These are phyloP conservation scores for Microcebus murinus DNA, from an alignment of 2,113 vertebrate genomes.

Conservation along the genomic window DNA sequence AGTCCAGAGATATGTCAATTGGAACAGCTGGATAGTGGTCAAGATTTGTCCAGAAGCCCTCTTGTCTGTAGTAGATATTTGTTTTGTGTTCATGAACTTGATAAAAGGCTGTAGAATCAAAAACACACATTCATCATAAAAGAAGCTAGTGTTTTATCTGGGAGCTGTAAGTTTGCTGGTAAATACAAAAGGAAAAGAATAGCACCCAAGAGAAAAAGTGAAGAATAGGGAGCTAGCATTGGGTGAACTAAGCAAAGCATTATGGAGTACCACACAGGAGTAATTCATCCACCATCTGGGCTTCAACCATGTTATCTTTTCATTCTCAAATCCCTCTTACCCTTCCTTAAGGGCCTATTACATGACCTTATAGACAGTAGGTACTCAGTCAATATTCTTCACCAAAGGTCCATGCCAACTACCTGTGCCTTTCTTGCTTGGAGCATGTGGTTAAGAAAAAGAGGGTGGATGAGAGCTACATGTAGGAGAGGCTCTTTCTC, in stretches of 20 bases:
- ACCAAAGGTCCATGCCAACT: background rate
- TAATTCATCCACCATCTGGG: background rate
- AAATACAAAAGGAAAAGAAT: background rate
- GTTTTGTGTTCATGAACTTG: slow-evolving; percentile 6
- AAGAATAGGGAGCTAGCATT: background rate
- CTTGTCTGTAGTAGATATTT: background rate
- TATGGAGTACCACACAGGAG: background rate
- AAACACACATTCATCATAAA: background rate
- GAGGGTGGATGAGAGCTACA: background rate
- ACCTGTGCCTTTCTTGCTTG: background rate
- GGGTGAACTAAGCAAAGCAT: background rate
- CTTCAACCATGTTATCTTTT: background rate
- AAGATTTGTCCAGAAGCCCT: background rate
- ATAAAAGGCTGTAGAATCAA: slow-evolving; percentile 18
- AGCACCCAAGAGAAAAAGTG: background rate
- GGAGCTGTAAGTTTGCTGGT: background rate
- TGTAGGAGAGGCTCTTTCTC: background rate
- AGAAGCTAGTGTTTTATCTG: slow-evolving; percentile 27
- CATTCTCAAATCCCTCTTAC: background rate
- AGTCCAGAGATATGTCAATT: background rate
- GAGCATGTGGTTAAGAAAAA: background rate
- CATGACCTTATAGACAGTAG: background rate
- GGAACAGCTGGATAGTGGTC: background rate
- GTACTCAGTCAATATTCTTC: background rate
- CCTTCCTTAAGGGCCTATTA: background rate